Base-by-base conservation (phyloP, 92 coral and sea anemone genomes). In the Epizoanthus scotinus region DNA sequence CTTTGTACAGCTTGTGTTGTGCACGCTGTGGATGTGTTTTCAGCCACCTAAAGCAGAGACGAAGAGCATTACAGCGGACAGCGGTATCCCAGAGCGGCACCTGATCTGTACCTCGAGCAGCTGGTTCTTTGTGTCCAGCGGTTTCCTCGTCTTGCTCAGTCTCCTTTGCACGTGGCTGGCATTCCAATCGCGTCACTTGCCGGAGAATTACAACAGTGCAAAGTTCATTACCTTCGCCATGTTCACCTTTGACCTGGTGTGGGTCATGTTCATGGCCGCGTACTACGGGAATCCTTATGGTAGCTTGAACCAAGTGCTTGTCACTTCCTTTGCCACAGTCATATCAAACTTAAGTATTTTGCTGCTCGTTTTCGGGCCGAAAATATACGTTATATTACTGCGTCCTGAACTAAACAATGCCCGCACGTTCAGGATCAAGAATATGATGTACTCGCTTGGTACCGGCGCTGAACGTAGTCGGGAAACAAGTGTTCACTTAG, bases 161-260 rank as follows among this genome's bases (percentile, higher is more conserved):
- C 40, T 91, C 29, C 69, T 79, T 31, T 89, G 96, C 78, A 94
- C 98, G 24, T 70, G 61, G 38, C 78, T 94, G 58, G 98, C 97
- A 3, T 90, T 83, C 60, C 83, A 78, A 72, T 93, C 97, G 6
- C 86, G 94, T 27, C 86, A 87, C 69, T 68, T 92, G 38, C 98
- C 98, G 0, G 90, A 94, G 82, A 94, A 92, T 67, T 94, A 89
- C 79, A 94, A 94, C 91, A 93, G 91, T 54, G 97, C 94, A n/a
- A 88, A 83, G 88, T 87, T 89, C 78, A 90, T 94, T 22, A 87
- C 91, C 19, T 88, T 86, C 13, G 92, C 93, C n/a, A 89, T 91
- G 97, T 91, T 91, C 44, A 91, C 97, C 14, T 91, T 91, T 79
- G 84, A 89, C 62, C 63, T 91, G 15, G 84, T 91, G 24, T 89